Base-by-base conservation (phyloP, 1,140 invertebrate species). In the Popillia japonica region DNA sequence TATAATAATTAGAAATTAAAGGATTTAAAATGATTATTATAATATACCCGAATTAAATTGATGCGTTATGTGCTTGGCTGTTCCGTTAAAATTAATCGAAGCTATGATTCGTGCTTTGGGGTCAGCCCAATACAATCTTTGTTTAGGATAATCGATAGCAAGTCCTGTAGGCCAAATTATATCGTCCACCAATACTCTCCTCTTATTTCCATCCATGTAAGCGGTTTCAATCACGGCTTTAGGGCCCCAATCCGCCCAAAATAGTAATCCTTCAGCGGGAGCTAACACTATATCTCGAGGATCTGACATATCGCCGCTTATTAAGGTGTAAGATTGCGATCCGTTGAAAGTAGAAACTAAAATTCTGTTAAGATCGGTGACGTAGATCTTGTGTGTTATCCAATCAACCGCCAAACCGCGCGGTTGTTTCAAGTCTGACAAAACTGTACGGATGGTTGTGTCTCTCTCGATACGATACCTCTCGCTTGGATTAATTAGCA, bases 361-460 rank as follows among this genome's bases (percentile, higher is more conserved):
- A 55, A 96, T 91, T 77, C 88, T 80, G 72, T 85, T 91, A 34
- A 90, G 89, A 86, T 95, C 94, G 6, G 93, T 91, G 86, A 93
- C 93, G 86, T 96, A 96, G 17, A 96, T 86, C 75, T 91, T 88
- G 78, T 90, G 89, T 0, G 91, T 90, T 6, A 94, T 87, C 91
- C 93, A 95, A 87, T 97, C 95, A 20, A 96, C 90, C 4, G 93
- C 91, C 48, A 97, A 86, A 11, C 94, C 94, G 82, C 93, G 90
- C 0, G 95, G 93, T 75, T 90, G 88, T 17, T 87, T 85, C 41
- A 91, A 82, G 78, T 88, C 88, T 77, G 88, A 87, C 6, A 86
- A 75, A 6, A 85, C 81, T 11, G 84, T 82, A 48, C n/a, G 75
- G 76, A 64, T 79, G 4, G 86, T 80, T 0, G 80, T 80, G 68